Evolutionary conservation across 2,113 vertebrate genomes (phyloP), one percentile per base, ranked within the genome.

Genomic region (Aleadryas rufinucha): DNA sequence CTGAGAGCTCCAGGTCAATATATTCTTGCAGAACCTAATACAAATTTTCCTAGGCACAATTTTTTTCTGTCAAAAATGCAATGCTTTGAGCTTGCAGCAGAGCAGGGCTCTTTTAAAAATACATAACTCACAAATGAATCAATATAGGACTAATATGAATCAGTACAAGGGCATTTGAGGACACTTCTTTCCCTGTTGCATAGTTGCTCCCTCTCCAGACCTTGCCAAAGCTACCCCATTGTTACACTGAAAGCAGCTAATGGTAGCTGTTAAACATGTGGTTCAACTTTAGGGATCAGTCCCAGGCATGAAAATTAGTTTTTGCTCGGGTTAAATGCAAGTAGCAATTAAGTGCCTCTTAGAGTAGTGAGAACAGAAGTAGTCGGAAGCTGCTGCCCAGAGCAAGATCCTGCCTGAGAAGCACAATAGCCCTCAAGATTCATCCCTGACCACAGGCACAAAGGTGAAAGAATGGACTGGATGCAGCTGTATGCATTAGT

Each of bases 221-320:
- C 65, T 89, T 71, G 49, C 65, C 65, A 84, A 76, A 95, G 61
- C 45, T 69, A 87, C 53, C 28, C 74, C 23, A 54, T 44, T 45
- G 21, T 50, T 85, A 19, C n/a, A 21, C 37, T 84, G 77, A 89
- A 91, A 89, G 53, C 60, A 76, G 41, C 47, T 77, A 77, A 92
- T 63, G 60, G 56, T 84, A 95, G 49, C 61, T 82, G 84, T 78
- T 85, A 85, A 85, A 84, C 57, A 89, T 50, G 65, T 37, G 66
- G 81, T 82, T 93, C 87, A 76, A 91, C 60, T 91, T 91, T 52
- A 93, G 27, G 50, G 61, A 87, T 93, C 70, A 80, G 33, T 85
- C 87, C 42, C 37, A 83, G 53, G 70, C 89, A 82, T 44, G 74
- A 30, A 84, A 80, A 84, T 93, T 57, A 88, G 26, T 53, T 86